Percentiles rank a stretch among this genome's conserved stretches.
Conservation (phyloP, 2,888 invertebrate species). For the Plagodis pulveraria region DNA sequence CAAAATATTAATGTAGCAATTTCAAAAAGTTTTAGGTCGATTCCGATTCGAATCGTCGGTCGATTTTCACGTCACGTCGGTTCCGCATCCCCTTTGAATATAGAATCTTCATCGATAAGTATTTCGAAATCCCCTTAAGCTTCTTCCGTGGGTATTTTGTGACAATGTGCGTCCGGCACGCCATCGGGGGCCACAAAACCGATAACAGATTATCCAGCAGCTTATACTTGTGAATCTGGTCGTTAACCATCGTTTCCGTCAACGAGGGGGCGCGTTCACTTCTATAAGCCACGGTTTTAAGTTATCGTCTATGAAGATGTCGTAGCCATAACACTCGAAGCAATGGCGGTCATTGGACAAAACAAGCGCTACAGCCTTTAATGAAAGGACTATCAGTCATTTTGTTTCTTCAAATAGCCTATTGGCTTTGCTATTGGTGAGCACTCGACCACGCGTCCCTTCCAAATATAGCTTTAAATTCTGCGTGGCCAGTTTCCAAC, state of each 20-base stretch:
- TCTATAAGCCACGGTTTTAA: slow-evolving; percentile 97
- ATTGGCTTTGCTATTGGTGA: too few relatives aligned
- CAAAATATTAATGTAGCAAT: not conserved
- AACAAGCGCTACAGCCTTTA: slow-evolving; percentile 95
- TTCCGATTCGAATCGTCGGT: too few relatives aligned
- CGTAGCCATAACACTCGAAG: slow-evolving; percentile 97
- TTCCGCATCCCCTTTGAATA: slow-evolving; percentile 83
- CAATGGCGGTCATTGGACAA: slow-evolving; percentile 96
- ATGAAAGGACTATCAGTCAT: slow-evolving; percentile 95
- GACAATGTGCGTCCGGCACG: slow-evolving; percentile 94
- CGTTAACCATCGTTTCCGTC: slow-evolving; percentile 96
- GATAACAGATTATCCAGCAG: slow-evolving; percentile 96
- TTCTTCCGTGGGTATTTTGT: slow-evolving; percentile 89
- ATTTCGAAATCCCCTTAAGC: slow-evolving; percentile 92
- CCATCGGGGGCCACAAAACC: slow-evolving; percentile 94
- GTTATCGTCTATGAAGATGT: slow-evolving; percentile 96
- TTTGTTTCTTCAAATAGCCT: slow-evolving; percentile 93
- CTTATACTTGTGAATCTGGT: slow-evolving; percentile 96
- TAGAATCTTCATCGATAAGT: slow-evolving; percentile 89
- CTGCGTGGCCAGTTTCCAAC: slow-evolving; percentile 96
- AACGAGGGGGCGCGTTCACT: slow-evolving; percentile 96
- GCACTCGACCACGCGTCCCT: slow-evolving; percentile 93
- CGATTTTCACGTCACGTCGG: slow-evolving; percentile 40
- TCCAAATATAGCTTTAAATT: slow-evolving; percentile 95
- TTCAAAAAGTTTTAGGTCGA: slow-evolving; percentile 23